phyloP scores from a whole-genome alignment of 2,113 vertebrate species.

The Crocuta crocuta region DNA sequence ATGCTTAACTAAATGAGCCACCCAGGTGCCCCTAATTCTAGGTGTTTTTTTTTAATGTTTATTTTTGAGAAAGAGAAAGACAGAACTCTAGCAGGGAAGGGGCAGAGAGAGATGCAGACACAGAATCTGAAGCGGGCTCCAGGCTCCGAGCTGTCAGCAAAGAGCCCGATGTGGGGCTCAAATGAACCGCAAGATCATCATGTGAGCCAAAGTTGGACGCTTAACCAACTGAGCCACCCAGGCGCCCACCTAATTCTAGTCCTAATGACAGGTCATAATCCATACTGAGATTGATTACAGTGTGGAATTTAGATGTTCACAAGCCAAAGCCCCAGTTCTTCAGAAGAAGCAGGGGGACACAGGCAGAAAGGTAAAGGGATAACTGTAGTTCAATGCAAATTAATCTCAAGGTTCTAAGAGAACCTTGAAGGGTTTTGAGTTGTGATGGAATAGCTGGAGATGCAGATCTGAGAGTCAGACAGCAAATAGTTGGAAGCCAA shows the following conservation, averaged over 20 bases:
- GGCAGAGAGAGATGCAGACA: no score
- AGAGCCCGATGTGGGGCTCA: no score
- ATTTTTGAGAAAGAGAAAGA: no score
- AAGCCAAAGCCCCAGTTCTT: neutral
- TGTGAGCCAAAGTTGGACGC: no score
- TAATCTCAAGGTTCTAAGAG: neutral
- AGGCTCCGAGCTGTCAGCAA: no score
- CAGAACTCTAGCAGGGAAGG: no score
- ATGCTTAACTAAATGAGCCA: no score
- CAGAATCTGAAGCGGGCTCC: no score
- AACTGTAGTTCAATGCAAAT: neutral
- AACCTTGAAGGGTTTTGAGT: neutral
- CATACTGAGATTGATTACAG: neutral
- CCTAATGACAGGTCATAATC: neutral
- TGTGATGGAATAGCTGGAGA: neutral
- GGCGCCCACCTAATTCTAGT: neutral
- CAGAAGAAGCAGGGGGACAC: neutral
- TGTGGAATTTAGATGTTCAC: neutral
- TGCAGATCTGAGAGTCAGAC: neutral
- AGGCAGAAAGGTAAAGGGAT: neutral
- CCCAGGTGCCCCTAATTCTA: no score
- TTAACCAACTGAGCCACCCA: no score
- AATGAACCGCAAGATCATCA: no score
- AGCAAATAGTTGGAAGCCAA: neutral
- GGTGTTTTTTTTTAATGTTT: no score